Base-by-base conservation (phyloP, 1,140 invertebrate genomes). In the Danaus melanippus region DNA sequence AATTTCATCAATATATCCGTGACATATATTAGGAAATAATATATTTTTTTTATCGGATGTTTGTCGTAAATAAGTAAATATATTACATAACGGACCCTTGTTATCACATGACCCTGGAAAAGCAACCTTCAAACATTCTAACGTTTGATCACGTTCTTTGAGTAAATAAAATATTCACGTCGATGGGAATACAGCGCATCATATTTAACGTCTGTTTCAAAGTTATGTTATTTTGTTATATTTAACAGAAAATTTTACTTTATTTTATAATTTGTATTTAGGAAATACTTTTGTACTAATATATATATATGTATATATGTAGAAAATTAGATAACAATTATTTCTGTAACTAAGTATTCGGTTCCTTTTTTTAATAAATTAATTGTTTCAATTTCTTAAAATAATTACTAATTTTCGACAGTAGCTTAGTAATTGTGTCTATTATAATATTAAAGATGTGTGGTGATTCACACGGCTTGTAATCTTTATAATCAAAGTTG, bases 401-500 rank as follows among this genome's bases (percentile, higher is more conserved):
- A 47, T 47, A 47, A 47, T n/a, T 32, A 47, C 46, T 11, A 32
- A 47, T 12, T 11, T 9, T 12, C 11, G 15, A 10, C 9, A 32
- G 32, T 47, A 47, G 17, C 9, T 8, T 47, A 15, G 12, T 47
- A 50, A 50, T 41, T 42, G 41, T 41, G 21, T 42, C 9, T 40
- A 42, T 10, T n/a, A 44, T 44, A 5, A 21, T n/a, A 52, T 32
- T 32, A 67, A 79, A 80, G 81, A 84, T 80, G 78, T 77, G 73
- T 71, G 66, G 67, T 84, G 81, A 84, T 77, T 84, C 81, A 84
- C 79, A 79, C 79, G 74, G 61, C 61, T 74, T 65, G 70, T 82
- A 84, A 84, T 84, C 81, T 81, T 81, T 76, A 80, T 81, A 84
- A 84, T 84, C 79, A 83, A 78, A 81, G 79, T 80, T 80, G 69